A percentile compares a stretch with the other conserved stretches of the same genome.
phyloP scores from a whole-genome alignment of 2,888 invertebrate species.

The Lasioglossum figueresi region DNA sequence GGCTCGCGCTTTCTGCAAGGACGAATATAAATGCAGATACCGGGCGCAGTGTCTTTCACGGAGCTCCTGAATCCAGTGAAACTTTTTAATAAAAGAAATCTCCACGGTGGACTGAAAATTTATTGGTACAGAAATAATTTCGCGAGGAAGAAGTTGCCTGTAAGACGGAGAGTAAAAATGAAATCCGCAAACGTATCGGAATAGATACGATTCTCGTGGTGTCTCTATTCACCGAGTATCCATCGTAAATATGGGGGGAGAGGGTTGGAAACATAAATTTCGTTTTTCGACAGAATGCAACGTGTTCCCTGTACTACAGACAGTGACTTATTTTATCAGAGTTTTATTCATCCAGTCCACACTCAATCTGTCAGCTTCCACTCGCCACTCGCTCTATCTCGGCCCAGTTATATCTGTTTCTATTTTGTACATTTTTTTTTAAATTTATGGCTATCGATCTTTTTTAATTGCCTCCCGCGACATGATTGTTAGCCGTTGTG shows the following conservation, averaged over 20 bases:
- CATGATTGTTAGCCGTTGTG: not conserved
- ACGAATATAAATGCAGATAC: constrained; percentile 33
- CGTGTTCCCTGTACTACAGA: not conserved
- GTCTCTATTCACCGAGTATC: not conserved
- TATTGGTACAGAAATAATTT: constrained; percentile 39
- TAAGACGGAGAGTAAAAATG: constrained; percentile 22
- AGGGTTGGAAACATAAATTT: constrained; percentile 30
- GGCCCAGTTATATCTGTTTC: not conserved
- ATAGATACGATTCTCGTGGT: not conserved
- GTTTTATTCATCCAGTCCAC: constrained; percentile 39
- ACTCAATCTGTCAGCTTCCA: constrained; percentile 13
- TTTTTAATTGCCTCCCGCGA: not conserved
- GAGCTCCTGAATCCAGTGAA: constrained; percentile 10
- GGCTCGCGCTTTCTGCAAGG: constrained; percentile 18
- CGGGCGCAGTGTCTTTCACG: constrained; percentile 6
- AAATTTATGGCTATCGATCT: constrained; percentile 7
- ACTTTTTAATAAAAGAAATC: constrained; percentile 36
- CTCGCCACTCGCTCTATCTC: not conserved
- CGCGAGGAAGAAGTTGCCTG: constrained; percentile 11
- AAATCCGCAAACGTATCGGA: constrained; percentile 12
- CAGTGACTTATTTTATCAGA: constrained; percentile 44
- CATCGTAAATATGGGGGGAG: constrained; percentile 8
- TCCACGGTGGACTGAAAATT: constrained; percentile 12
- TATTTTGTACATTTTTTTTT: not conserved
- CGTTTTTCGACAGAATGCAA: constrained; percentile 27